These are phyloP conservation scores for Linepithema humile DNA, from an alignment of 1,140 invertebrate species.

Conservation along the genomic window DNA sequence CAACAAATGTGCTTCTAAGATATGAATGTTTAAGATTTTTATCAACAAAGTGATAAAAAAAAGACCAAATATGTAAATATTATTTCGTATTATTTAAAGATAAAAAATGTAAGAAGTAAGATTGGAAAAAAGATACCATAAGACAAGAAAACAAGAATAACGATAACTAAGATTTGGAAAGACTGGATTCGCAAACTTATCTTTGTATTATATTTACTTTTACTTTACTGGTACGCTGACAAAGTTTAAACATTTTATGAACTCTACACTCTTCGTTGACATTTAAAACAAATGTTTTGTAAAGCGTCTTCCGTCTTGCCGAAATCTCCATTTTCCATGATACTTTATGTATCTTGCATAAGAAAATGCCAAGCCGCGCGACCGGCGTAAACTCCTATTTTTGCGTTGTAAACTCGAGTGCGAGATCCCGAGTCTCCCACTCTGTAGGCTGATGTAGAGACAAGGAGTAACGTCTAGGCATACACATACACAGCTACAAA, in stretches of 20 bases:
- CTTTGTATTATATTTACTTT: no score
- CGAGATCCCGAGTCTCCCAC: not conserved
- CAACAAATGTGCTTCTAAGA: no score
- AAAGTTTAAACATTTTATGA: no score
- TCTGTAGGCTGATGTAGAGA: not conserved
- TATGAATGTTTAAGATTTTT: no score
- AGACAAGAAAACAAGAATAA: no score
- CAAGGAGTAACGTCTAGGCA: slow-evolving; percentile 8
- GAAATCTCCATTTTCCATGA: not conserved
- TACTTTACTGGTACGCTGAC: no score
- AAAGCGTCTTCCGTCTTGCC: not conserved
- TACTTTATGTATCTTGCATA: not conserved
- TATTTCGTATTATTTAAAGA: not conserved
- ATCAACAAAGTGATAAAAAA: not conserved
- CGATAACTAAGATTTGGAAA: no score
- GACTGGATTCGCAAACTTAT: no score
- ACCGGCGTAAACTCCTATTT: slow-evolving; percentile 30
- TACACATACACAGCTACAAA: not conserved
- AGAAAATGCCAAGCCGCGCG: not conserved
- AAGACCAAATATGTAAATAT: not conserved
- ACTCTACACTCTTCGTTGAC: no score
- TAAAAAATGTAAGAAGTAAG: not conserved
- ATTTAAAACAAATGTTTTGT: not conserved
- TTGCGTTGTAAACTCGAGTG: not conserved
- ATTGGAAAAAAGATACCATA: no score